Conservation (phyloP, 92 coral and sea anemone genomes). For the Blastomussa wellsi region DNA sequence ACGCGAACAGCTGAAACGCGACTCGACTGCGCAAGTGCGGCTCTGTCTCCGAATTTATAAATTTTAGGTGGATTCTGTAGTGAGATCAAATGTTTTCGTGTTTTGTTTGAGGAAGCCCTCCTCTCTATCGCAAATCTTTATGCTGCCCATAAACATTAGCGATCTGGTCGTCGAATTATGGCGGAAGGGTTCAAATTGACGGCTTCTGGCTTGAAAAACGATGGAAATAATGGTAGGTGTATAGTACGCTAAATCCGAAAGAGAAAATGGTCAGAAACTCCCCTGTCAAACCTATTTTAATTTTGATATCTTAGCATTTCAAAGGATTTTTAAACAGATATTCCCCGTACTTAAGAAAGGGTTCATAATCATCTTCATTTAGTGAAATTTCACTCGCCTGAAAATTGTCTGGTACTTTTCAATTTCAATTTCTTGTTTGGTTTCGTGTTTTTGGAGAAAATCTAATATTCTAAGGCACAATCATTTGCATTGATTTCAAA, state of each 20-base stretch:
- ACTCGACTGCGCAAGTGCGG: conserved; percentile 36
- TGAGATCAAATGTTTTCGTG: conserved; percentile 11
- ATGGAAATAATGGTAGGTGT: conserved; percentile 70
- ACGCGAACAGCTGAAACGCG: conserved; percentile 34
- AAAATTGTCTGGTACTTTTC: not conserved
- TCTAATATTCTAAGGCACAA: not conserved
- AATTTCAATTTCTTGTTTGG: conserved; percentile 4
- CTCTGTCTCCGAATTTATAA: conserved; percentile 24
- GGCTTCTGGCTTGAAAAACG: conserved; percentile 59
- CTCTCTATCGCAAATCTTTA: conserved; percentile 20
- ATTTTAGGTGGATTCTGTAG: conserved; percentile 35
- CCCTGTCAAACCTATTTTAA: conserved; percentile 5
- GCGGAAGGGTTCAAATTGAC: conserved; percentile 87
- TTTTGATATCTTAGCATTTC: not conserved
- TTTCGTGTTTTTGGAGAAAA: conserved; percentile 19
- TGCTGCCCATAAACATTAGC: conserved; percentile 10
- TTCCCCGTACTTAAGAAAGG: not conserved
- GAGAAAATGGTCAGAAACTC: conserved; percentile 10
- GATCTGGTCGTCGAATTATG: conserved; percentile 51
- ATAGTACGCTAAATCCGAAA: conserved; percentile 4
- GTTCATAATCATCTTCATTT: not conserved
- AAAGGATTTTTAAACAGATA: not conserved
- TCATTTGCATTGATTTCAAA: conserved; percentile 29
- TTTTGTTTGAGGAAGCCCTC: conserved; percentile 22
- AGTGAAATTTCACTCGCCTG: not conserved